Conservation (phyloP, 2,797 vertebrate species). For the Eptatretus atami region DNA sequence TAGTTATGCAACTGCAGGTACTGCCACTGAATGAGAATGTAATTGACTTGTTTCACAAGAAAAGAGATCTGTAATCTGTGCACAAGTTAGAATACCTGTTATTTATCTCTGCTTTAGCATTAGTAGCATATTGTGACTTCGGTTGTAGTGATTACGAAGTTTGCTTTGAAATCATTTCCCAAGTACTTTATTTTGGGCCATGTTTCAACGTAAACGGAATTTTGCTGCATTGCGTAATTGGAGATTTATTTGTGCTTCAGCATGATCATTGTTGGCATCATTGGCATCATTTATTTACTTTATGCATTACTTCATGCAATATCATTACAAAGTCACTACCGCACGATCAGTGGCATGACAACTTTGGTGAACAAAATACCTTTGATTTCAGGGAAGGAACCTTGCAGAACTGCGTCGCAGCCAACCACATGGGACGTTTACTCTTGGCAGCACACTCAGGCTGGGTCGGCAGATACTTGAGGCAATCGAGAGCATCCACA, state of each 20-base stretch:
- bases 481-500: constrained; percentile 91
- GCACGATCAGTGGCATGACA: not conserved
- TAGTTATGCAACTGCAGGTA: constrained; percentile 97
- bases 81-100: too few species aligned
- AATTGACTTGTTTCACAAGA: too few species aligned
- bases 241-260: constrained; percentile 7
- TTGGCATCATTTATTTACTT: not conserved
- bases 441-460: constrained; percentile 61
- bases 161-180: too few species aligned
- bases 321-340: constrained; percentile 6
- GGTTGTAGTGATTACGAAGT: too few species aligned
- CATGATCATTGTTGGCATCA: too few species aligned
- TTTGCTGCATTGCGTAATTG: too few species aligned
- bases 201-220: too few species aligned
- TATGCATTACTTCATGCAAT: constrained; percentile 8
- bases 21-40: not conserved
- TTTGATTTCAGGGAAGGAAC: constrained; percentile 43
- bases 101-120: too few species aligned
- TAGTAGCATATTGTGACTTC: too few species aligned
- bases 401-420: constrained; percentile 77
- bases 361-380: constrained; percentile 7
- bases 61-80: too few species aligned
- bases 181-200: too few species aligned
- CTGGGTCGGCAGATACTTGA: constrained; percentile 79
- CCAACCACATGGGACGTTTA: constrained; percentile 63